Conservation (phyloP, 2,797 vertebrate species). For the Tauraco hartlaubi region DNA sequence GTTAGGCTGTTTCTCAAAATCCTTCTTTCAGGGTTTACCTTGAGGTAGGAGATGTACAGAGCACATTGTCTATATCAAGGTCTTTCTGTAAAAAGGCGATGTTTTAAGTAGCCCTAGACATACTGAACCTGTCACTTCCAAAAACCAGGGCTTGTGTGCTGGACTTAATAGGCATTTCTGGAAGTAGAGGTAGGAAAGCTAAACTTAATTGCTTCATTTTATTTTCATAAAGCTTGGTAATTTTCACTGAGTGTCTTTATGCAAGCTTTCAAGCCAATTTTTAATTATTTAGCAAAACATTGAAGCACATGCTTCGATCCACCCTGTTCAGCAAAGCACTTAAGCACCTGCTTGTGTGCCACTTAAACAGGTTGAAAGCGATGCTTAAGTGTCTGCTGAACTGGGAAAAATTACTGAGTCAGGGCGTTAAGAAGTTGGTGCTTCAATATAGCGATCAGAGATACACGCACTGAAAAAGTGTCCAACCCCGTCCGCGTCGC, state of each 20-base stretch:
- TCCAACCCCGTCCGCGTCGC: not conserved
- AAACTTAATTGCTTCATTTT: conserved; percentile 26
- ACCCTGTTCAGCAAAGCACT: conserved; percentile 29
- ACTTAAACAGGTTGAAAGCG: conserved; percentile 16
- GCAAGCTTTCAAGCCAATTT: conserved; percentile 20
- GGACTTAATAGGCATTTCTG: not conserved
- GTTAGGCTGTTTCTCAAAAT: not conserved
- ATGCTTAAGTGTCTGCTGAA: conserved; percentile 9
- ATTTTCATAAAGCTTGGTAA: conserved; percentile 31
- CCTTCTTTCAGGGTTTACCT: not conserved
- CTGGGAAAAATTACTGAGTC: not conserved
- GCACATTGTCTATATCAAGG: not conserved
- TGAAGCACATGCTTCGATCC: conserved; percentile 32
- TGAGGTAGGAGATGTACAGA: not conserved
- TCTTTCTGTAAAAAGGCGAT: not conserved
- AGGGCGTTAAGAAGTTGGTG: not conserved
- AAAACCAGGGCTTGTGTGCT: not conserved
- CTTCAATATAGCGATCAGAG: not conserved
- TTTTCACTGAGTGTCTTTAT: conserved; percentile 43
- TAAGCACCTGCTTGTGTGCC: conserved; percentile 5
- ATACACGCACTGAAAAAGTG: not conserved
- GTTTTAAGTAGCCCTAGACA: not conserved
- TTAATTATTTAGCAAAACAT: conserved; percentile 58
- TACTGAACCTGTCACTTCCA: not conserved
- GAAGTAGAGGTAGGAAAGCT: conserved; percentile 8